These are phyloP conservation scores for Euspilapteryx auroguttella DNA, from an alignment of 2,888 invertebrate genomes.

Conservation along the genomic window DNA sequence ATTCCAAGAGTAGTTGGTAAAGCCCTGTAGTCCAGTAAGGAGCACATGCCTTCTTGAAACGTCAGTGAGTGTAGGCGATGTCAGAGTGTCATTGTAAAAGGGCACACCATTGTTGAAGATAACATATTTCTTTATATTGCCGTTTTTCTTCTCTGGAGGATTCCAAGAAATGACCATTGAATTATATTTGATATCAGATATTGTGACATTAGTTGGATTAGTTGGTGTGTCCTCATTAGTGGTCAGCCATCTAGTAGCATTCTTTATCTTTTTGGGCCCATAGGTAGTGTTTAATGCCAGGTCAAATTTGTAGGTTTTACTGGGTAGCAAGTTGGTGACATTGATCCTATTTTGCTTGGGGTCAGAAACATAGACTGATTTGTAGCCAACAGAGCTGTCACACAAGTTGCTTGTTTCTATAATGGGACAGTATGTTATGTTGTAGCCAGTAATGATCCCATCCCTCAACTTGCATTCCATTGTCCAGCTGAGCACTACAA, in stretches of 20 bases:
- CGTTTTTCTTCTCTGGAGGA: conserved; percentile 72
- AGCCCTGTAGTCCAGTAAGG: conserved; percentile 52
- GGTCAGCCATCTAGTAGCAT: conserved; percentile 63
- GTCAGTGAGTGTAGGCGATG: conserved; percentile 15
- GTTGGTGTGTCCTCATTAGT: conserved; percentile 70
- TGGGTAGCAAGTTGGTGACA: conserved; percentile 70
- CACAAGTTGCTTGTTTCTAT: conserved; percentile 56
- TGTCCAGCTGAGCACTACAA: conserved; percentile 73
- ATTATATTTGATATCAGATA: conserved; percentile 63
- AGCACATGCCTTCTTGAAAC: conserved; percentile 18
- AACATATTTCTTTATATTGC: conserved; percentile 69
- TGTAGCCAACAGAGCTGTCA: conserved; percentile 38
- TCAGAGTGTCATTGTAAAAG: conserved; percentile 18
- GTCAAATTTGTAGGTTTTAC: conserved; percentile 72
- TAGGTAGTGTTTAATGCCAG: conserved; percentile 62
- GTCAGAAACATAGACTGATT: conserved; percentile 33
- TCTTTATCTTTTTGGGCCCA: conserved; percentile 36
- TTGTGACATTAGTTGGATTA: conserved; percentile 60
- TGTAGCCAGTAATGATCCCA: conserved; percentile 72
- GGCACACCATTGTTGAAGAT: conserved; percentile 49
- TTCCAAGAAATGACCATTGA: conserved; percentile 68
- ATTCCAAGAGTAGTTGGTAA: conserved; percentile 68
- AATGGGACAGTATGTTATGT: conserved; percentile 73
- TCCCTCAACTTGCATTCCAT: conserved; percentile 75
- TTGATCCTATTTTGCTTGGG: conserved; percentile 53